Base-by-base conservation (phyloP, 1,140 invertebrate species). In the Drosophila grimshawi region DNA sequence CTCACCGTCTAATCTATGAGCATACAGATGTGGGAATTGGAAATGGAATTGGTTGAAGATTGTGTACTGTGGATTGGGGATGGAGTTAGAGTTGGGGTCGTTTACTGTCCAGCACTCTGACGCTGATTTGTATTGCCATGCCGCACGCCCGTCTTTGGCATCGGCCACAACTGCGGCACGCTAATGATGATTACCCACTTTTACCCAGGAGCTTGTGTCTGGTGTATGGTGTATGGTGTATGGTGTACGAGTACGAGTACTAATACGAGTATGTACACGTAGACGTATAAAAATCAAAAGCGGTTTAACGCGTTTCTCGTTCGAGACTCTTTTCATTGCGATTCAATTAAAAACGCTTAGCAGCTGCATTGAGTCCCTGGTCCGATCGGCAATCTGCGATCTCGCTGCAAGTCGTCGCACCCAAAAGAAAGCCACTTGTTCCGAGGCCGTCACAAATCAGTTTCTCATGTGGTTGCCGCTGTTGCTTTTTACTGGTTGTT, bases 121-220 rank as follows among this genome's bases (percentile, higher is more conserved):
- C 35, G 39, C 37, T 86, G 82, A 86, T 86, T 86, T 78, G 78
- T 81, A 80, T 85, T 76, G 69, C 78, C 75, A 72, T 35, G 37
- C 51, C 57, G 41, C 51, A 53, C 37, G 52, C 41, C 3, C 32
- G 27, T 33, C 41, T 11, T 5, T 32, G 35, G 11, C 52, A 3
- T 32, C 56, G 37, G 19, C 65, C 37, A 29, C 39, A 7, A 11
- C 7, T 65, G 63, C 43, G 41, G 39, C 63, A 29, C 53, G 71
- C 82, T 86, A 86, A 86, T 86, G 82, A 86, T 86, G 82, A 86
- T 86, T 86, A 88, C 82, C 83, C 82, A 86, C 82, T 86, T 86
- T 86, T 86, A 86, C 82, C 83, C 76, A 75, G 45, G 52, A 64
- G 41, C 55, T 66, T 30, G 56, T 52, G 35, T 39, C 29, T 45